These are phyloP conservation scores for Hydrotaea diabolus DNA, from an alignment of 2,888 invertebrate species.

Conservation along the genomic window DNA sequence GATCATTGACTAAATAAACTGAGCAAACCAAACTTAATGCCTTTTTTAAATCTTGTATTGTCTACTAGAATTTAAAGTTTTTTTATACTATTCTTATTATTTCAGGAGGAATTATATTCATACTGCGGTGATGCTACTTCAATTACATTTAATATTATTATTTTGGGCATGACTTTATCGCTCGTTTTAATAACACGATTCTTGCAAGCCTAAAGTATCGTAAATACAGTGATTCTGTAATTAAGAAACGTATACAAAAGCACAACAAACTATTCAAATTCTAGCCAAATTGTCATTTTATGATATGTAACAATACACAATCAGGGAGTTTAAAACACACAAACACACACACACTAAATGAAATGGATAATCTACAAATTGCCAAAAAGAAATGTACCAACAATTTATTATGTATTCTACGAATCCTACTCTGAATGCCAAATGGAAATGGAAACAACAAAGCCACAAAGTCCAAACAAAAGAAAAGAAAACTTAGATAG, in stretches of 20 bases:
- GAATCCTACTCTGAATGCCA: constrained; percentile 18
- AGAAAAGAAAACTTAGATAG: background rate
- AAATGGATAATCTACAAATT: background rate
- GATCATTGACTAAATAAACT: too few species aligned
- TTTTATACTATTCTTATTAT: background rate
- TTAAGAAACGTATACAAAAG: background rate
- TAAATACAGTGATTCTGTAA: background rate
- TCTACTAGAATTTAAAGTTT: too few species aligned
- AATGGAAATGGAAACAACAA: constrained; percentile 2
- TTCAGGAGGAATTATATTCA: constrained; percentile 77
- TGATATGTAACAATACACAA: constrained; percentile 42
- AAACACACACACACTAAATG: constrained; percentile 10
- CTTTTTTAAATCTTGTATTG: too few species aligned
- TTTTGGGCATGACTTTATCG: constrained; percentile 68
- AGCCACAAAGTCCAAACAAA: constrained; percentile 1
- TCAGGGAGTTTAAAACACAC: constrained; percentile 54
- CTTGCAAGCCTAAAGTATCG: constrained; percentile 71
- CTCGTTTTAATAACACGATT: constrained; percentile 75
- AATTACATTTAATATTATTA: constrained; percentile 68
- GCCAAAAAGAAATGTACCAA: constrained; percentile 27
- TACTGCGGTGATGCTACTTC: constrained; percentile 79
- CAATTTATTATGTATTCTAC: background rate
- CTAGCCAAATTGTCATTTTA: constrained; percentile 34
- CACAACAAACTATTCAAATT: constrained; percentile 46
- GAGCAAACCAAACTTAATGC: too few species aligned